Base-by-base conservation (phyloP, 2,113 vertebrate species). In the Perognathus longimembris region DNA sequence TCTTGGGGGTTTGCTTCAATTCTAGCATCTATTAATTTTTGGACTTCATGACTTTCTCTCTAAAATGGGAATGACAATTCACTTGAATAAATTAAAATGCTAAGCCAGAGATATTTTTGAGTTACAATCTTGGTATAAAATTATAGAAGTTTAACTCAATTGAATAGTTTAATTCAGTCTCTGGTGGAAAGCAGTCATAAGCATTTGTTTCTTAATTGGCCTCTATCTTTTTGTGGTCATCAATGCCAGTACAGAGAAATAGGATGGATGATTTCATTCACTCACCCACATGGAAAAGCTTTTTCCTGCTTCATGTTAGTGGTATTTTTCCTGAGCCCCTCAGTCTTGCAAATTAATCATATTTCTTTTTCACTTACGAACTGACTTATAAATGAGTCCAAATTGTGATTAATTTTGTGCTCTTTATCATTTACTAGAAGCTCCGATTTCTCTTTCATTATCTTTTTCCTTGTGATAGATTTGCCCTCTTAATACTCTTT, bases 401-500 rank as follows among this genome's bases (percentile, higher is more conserved):
- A 89, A 3, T 67, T 71, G 71, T 87, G 89, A 94, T 96, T 78
- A 88, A 91, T 90, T 86, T 34, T 67, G 12, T 54, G 28, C 3
- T 40, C 45, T 88, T 30, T 15, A 42, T 87, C 34, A 32, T 82
- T 94, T 89, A 75, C 89, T 94, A 88, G 79, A 87, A 91, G 36
- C 22, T 22, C 64, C 24, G 28, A 32, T 85, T 91, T 94, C 80
- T 92, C 74, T 76, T 81, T 96, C 89, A 9, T 89, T 92, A 85
- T 91, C 69, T 77, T 88, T 83, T 81, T 88, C 64, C 17, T 36
- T 87, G 79, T 96, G 96, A 97, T 96, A 94, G 90, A 95, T 87
- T 96, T 96, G 95, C 74, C 94, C 96, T 96, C 67, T 70, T 96
- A 92, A 92, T 93, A 95, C 95, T 97, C 96, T 93, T 96, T 96